Evolutionary conservation across 2,113 vertebrate genomes (phyloP).

Genomic region (Apteryx owenii): DNA sequence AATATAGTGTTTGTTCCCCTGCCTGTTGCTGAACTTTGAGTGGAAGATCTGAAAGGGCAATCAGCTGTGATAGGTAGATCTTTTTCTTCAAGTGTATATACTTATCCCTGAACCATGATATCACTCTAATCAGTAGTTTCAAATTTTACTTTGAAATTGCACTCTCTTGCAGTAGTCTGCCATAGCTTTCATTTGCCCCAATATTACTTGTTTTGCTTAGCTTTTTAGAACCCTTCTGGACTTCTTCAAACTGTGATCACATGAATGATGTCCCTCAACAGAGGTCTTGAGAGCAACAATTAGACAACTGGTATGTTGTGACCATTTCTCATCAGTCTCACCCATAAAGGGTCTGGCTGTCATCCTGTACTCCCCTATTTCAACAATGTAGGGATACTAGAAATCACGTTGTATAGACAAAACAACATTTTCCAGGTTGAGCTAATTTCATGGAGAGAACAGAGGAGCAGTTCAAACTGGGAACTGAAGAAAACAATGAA

Average conservation of each 20-base stretch:
- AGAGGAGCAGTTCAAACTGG: background rate
- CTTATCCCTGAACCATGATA: background rate
- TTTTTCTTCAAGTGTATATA: background rate
- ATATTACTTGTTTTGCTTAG: background rate
- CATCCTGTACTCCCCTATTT: background rate
- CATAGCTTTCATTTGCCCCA: background rate
- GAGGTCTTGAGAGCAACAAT: rapidly evolving
- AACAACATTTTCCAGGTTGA: background rate
- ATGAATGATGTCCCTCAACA: background rate
- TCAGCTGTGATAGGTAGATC: background rate
- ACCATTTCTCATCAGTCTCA: background rate
- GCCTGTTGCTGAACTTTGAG: background rate
- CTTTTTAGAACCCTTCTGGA: background rate
- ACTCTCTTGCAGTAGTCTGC: background rate
- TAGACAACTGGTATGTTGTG: background rate
- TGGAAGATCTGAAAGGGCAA: background rate
- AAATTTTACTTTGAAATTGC: background rate
- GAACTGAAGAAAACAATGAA: background rate
- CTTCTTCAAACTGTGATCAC: background rate
- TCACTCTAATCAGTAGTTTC: background rate
- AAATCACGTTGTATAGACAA: background rate
- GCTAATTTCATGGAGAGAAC: background rate
- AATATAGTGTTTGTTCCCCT: background rate
- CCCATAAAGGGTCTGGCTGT: background rate
- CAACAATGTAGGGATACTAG: background rate